phyloP scores from a whole-genome alignment of 2,888 invertebrate species.

The Digitonthophagus gazella region DNA sequence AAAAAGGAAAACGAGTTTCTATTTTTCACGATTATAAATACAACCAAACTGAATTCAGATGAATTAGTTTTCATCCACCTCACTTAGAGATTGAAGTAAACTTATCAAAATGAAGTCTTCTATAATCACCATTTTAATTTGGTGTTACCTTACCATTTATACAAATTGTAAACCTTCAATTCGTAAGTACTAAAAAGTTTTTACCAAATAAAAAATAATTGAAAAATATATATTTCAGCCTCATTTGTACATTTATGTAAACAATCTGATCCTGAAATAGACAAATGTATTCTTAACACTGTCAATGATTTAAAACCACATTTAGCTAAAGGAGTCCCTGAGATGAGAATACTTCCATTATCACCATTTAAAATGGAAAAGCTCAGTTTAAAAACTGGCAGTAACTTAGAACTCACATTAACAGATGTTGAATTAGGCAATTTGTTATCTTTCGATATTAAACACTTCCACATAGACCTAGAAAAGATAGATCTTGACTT shows the following conservation, averaged over 20 bases:
- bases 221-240: constrained; percentile 40
- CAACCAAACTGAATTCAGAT: too few species aligned
- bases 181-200: neutral
- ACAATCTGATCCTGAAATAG: constrained; percentile 49
- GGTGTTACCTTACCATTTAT: neutral
- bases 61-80: too few species aligned
- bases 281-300: constrained; percentile 49
- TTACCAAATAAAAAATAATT: neutral
- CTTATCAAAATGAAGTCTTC: too few species aligned
- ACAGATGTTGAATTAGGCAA: constrained; percentile 51
- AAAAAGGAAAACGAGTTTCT: too few species aligned
- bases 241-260: constrained; percentile 49
- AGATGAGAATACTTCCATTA: constrained; percentile 49
- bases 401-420: neutral
- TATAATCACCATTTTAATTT: neutral
- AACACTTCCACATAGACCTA: constrained; percentile 44
- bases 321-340: constrained; percentile 49
- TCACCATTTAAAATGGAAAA: constrained; percentile 50
- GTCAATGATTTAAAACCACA: constrained; percentile 47
- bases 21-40: too few species aligned
- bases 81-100: too few species aligned
- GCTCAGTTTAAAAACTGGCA: constrained; percentile 1
- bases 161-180: neutral
- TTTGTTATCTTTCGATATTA: constrained; percentile 49
- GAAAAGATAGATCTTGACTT: constrained; percentile 44